Evolutionary conservation across 1,140 invertebrate species (phyloP).

Genomic region (Lysiphlebus fabarum): DNA sequence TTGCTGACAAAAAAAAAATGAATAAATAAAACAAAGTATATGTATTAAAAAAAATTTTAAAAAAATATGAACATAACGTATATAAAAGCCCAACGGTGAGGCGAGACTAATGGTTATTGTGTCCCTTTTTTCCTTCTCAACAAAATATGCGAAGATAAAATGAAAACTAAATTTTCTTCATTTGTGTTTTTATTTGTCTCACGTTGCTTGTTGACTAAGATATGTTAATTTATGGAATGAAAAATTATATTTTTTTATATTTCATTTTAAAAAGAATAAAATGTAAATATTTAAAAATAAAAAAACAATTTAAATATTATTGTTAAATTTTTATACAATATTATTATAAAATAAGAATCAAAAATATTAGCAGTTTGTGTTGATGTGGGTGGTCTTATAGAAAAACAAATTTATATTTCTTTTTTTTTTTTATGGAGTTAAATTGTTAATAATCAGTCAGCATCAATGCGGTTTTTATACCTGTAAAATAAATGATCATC

Average conservation of each 20-base stretch:
- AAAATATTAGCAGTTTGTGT: neutral
- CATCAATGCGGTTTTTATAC: slow-evolving; percentile 16
- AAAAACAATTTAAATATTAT: slow-evolving; percentile 1
- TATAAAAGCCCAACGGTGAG: slow-evolving; percentile 15
- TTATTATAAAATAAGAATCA: slow-evolving; percentile 1
- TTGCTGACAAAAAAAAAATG: neutral
- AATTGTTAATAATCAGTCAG: slow-evolving; percentile 39
- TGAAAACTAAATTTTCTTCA: slow-evolving; percentile 9
- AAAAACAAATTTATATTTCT: slow-evolving; percentile 36
- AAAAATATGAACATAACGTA: slow-evolving; percentile 1
- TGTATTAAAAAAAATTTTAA: neutral
- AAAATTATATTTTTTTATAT: too few species aligned
- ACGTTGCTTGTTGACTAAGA: too few species aligned
- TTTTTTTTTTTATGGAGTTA: slow-evolving; percentile 33
- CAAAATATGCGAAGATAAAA: slow-evolving; percentile 12
- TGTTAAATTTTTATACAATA: slow-evolving; percentile 12
- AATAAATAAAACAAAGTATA: slow-evolving; percentile 6
- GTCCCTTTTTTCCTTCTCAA: slow-evolving; percentile 2
- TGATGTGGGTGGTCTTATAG: slow-evolving; percentile 32
- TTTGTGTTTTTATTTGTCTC: slow-evolving; percentile 4
- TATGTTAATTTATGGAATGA: too few species aligned
- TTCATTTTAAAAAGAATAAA: neutral
- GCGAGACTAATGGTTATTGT: slow-evolving; percentile 30
- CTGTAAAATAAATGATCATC: slow-evolving; percentile 24
- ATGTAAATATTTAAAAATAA: neutral